Evolutionary conservation across 2,113 vertebrate genomes (phyloP).

Genomic region (Corythoichthys haematopterus): DNA sequence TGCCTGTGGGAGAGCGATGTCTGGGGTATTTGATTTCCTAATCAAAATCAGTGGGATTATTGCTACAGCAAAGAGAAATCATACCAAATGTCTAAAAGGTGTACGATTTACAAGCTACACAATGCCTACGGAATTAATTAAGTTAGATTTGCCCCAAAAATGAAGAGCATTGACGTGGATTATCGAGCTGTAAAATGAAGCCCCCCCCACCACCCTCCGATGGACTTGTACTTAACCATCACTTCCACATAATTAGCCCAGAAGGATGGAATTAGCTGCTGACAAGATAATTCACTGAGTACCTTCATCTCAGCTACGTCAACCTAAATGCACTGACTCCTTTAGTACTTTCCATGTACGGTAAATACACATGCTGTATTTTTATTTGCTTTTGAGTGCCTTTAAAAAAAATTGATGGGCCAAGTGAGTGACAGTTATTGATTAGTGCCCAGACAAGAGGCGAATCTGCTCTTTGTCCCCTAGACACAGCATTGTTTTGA

Average conservation of each 20-base stretch:
- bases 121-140: conserved; percentile 12
- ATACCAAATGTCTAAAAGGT: neutral
- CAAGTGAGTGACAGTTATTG: conserved; percentile 9
- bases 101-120: neutral
- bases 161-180: conserved; percentile 37
- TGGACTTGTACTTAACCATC: conserved; percentile 38
- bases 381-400: neutral
- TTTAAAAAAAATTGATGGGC: conserved; percentile 3
- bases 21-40: neutral
- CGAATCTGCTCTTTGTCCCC: conserved; percentile 19
- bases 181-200: conserved; percentile 55
- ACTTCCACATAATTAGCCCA: conserved; percentile 65
- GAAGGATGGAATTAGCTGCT: conserved; percentile 68
- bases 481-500: conserved; percentile 9
- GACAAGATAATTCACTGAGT: conserved; percentile 67
- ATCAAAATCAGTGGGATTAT: neutral
- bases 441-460: conserved; percentile 6
- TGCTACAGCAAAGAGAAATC: neutral
- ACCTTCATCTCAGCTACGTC: conserved; percentile 35
- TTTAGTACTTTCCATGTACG: too few relatives aligned
- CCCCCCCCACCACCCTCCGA: conserved; percentile 10
- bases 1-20: neutral
- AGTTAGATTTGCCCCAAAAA: conserved; percentile 26
- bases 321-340: too few relatives aligned
- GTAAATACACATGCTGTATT: too few relatives aligned